Evolutionary conservation across 2,113 vertebrate species (phyloP).

Genomic region (Anser cygnoides): DNA sequence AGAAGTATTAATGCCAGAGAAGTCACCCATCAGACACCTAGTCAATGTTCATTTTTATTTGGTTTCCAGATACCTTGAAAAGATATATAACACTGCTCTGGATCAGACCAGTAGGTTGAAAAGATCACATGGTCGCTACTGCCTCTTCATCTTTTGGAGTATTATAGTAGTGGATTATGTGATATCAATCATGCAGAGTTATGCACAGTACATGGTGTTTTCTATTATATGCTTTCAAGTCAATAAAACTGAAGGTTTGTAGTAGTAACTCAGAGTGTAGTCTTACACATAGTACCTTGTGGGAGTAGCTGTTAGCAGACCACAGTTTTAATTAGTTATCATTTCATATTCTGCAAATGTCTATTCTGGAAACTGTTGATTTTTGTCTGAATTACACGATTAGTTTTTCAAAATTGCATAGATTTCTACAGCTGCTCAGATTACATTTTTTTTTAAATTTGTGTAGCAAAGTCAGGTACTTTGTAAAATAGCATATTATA

Average conservation of each 20-base stretch:
- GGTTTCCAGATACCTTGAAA: neutral
- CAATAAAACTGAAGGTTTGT: neutral
- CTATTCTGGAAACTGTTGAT: neutral
- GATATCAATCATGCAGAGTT: neutral
- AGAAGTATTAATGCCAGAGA: neutral
- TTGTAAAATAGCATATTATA: neutral
- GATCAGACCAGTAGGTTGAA: neutral
- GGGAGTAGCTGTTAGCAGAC: neutral
- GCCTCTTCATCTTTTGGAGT: slow-evolving; percentile 11
- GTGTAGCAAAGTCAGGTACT: neutral
- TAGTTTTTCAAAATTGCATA: neutral
- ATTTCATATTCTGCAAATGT: neutral
- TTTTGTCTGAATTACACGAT: neutral
- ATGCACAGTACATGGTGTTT: neutral
- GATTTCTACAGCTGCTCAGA: neutral
- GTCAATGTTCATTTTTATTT: neutral
- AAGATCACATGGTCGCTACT: neutral
- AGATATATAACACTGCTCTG: neutral
- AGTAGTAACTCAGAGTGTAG: neutral
- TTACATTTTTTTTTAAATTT: slow-evolving; percentile 20
- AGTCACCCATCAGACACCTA: neutral
- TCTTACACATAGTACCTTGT: neutral
- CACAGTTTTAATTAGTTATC: neutral
- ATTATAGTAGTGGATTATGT: neutral
- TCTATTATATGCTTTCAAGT: neutral